Base-by-base conservation (phyloP, 2,888 invertebrate genomes). In the Exephanes ischioxanthus region DNA sequence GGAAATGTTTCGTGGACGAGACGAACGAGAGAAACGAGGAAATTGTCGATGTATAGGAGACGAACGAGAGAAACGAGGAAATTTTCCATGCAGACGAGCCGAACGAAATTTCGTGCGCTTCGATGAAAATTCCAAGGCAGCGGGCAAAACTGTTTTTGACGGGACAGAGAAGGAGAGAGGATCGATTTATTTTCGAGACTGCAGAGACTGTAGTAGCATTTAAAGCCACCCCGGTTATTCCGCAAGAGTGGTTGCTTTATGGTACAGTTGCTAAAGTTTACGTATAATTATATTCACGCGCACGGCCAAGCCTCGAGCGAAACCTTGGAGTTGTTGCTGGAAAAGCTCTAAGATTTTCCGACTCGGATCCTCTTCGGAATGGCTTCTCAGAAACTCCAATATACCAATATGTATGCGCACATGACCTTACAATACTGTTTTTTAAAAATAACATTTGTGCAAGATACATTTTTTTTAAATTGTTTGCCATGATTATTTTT, bases 101-200 rank as follows among this genome's bases (percentile, higher is more conserved):
- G n/a, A 30, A 30, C 14, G 45, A 68, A 70, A 11, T 76, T n/a
- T 22, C 26, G 4, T 22, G 11, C n/a, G 30, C 41, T 26, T 51
- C 61, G 71, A 67, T 26, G 26, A 73, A 58, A 73, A 33, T 63
- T 71, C 41, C 51, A 26, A 5, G 45, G n/a, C n/a, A 48, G n/a
- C 58, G 58, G 58, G 19, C 45, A 22, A 14, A 76, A 11, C 45
- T 63, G 14, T 76, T 80, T 71, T 63, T 45, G 37, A 37, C 41
- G n/a, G 14, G 58, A 14, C 58, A 11, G 58, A 26, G 58, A 26
- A 26, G 58, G 33, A 30, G 37, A 11, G 68, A 73, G 41, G 67
- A 22, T 30, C 51, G 71, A 80, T 84, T 84, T 67, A 80, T 84
- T 80, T 80, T 80, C 71, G 66, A 19, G 22, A 71, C 73, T 79